A percentile compares a stretch with the other conserved stretches of the same genome.
phyloP scores from a whole-genome alignment of 2,797 vertebrate genomes.

The Poeciliopsis turneri region DNA sequence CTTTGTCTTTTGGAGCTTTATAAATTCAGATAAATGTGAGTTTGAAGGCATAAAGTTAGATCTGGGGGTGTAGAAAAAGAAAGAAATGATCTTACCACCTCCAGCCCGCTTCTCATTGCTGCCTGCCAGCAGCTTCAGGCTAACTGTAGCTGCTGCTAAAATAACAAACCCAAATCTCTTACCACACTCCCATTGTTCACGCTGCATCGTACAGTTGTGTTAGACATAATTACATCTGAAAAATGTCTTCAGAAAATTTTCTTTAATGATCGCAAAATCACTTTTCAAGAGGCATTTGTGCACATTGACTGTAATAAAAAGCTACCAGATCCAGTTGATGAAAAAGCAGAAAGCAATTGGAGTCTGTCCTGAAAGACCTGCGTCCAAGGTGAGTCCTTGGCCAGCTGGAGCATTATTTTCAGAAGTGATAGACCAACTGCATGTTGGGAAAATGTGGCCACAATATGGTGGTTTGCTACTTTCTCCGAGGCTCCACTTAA shows the following conservation, averaged over 20 bases:
- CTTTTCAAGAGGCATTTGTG: not conserved
- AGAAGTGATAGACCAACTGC: not conserved
- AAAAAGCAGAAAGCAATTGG: not conserved
- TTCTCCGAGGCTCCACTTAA: not conserved
- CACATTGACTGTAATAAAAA: not conserved
- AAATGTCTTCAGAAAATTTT: not conserved
- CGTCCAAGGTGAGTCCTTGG: not conserved
- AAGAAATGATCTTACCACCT: slow-evolving; percentile 2
- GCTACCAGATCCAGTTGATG: not conserved
- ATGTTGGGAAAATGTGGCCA: not conserved
- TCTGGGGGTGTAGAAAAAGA: not conserved
- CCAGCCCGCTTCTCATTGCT: not conserved
- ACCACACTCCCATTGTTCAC: not conserved
- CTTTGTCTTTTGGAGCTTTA: not conserved
- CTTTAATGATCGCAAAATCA: not conserved
- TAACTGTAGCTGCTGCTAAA: not conserved
- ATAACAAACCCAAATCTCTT: slow-evolving; percentile 4
- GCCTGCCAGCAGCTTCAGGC: slow-evolving; percentile 16
- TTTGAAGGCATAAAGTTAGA: slow-evolving; percentile 4
- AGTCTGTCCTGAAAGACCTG: not conserved
- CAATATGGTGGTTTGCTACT: not conserved
- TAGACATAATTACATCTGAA: not conserved
- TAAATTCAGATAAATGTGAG: not conserved
- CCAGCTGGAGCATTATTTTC: not conserved
- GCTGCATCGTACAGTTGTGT: not conserved